phyloP scores from a whole-genome alignment of 1,140 invertebrate genomes.

The Zophobas morio region DNA sequence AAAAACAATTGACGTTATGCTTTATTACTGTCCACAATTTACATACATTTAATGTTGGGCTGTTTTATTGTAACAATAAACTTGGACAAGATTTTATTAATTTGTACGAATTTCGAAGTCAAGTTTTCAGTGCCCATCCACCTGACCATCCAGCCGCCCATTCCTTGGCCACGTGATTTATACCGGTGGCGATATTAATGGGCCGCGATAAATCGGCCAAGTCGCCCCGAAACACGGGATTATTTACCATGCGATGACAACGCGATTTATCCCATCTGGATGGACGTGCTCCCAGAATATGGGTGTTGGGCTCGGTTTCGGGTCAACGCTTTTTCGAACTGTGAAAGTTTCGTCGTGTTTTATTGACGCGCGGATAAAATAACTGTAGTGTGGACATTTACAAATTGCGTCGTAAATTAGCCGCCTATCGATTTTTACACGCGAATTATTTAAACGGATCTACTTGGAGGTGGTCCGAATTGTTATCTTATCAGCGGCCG shows the following conservation, averaged over 20 bases:
- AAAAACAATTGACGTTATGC: too few relatives aligned
- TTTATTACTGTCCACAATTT: too few relatives aligned
- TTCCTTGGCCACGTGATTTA: conserved; percentile 24
- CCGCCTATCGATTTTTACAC: conserved; percentile 35
- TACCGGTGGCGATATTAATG: conserved; percentile 29
- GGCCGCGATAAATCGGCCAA: conserved; percentile 20
- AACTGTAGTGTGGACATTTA: conserved; percentile 41
- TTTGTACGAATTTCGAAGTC: too few relatives aligned
- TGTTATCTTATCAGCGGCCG: not conserved
- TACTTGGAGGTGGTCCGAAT: conserved; percentile 11
- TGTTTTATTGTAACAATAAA: too few relatives aligned
- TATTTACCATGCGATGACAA: conserved; percentile 27
- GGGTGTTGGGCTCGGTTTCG: conserved; percentile 7
- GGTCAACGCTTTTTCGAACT: conserved; percentile 22
- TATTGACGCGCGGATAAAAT: conserved; percentile 28
- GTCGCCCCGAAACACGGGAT: conserved; percentile 19
- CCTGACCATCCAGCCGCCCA: not conserved
- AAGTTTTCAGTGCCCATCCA: too few relatives aligned
- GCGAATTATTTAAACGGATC: conserved; percentile 12
- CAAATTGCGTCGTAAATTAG: conserved; percentile 25
- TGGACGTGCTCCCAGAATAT: conserved; percentile 7
- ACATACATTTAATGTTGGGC: too few relatives aligned
- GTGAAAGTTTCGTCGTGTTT: conserved; percentile 19
- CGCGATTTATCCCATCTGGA: conserved; percentile 14
- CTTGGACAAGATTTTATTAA: too few relatives aligned